Evolutionary conservation across 2,797 vertebrate genomes (phyloP).

Genomic region (Channa striata): DNA sequence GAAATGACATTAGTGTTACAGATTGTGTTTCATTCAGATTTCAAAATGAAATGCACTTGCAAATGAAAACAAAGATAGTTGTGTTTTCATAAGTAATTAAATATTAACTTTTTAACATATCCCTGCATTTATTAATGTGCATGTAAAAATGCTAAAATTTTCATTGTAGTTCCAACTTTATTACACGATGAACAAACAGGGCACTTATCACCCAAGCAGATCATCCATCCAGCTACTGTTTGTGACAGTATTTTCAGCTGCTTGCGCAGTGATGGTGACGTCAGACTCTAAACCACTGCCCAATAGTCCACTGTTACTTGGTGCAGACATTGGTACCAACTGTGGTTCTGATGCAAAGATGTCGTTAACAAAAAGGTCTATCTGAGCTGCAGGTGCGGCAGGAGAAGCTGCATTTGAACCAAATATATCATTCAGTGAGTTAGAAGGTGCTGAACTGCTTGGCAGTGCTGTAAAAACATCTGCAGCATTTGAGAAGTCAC

Average conservation of each 20-base stretch:
- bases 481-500: conserved; percentile 18
- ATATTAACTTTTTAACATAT: conserved; percentile 6
- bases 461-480: conserved; percentile 40
- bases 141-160: not conserved
- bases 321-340: conserved; percentile 31
- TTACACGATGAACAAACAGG: not conserved
- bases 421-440: conserved; percentile 59
- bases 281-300: conserved; percentile 48
- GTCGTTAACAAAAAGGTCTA: conserved; percentile 62
- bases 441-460: conserved; percentile 13
- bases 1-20: conserved; percentile 1
- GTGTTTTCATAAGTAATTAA: not conserved
- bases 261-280: conserved; percentile 39
- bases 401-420: conserved; percentile 40
- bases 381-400: conserved; percentile 32
- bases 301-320: conserved; percentile 7
- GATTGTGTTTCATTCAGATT: conserved; percentile 13
- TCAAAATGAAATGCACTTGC: not conserved
- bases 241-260: conserved; percentile 35
- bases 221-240: conserved; percentile 83
- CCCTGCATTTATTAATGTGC: not conserved
- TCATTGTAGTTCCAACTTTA: not conserved
- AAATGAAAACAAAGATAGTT: not conserved
- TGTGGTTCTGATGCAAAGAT: conserved; percentile 62
- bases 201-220: conserved; percentile 75